Percentiles rank a stretch among this genome's conserved stretches.
phyloP scores from a whole-genome alignment of 2,797 vertebrate genomes.

The Hemitrygon akajei region DNA sequence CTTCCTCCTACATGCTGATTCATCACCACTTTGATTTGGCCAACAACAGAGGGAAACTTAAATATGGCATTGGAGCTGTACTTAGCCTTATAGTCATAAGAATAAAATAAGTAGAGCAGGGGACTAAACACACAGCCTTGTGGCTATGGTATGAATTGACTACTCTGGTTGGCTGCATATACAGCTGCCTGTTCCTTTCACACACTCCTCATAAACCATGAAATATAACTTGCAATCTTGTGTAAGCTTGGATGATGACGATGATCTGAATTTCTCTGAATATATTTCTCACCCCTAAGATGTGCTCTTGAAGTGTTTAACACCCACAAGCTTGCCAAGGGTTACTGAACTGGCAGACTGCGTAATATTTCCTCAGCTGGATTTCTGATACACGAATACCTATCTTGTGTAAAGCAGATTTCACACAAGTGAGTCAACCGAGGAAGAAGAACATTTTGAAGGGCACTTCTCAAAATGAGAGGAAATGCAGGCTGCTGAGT shows the following conservation, averaged over 20 bases:
- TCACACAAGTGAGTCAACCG: background rate
- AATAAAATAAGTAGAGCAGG: no score
- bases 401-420: background rate
- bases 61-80: no score
- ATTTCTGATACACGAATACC: background rate
- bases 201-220: background rate
- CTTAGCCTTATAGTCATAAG: no score
- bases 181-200: conserved; percentile 22
- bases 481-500: background rate
- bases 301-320: background rate
- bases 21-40: no score
- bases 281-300: background rate
- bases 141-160: background rate
- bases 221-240: background rate
- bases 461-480: background rate
- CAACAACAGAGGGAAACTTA: no score
- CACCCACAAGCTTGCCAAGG: background rate
- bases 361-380: conserved; percentile 18
- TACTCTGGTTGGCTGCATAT: background rate
- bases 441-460: background rate
- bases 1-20: no score
- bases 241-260: background rate
- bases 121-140: no score
- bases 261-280: background rate
- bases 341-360: background rate